These are phyloP conservation scores for Manis crassicaudata DNA, from an alignment of 2,797 vertebrate genomes.

Conservation along the genomic window DNA sequence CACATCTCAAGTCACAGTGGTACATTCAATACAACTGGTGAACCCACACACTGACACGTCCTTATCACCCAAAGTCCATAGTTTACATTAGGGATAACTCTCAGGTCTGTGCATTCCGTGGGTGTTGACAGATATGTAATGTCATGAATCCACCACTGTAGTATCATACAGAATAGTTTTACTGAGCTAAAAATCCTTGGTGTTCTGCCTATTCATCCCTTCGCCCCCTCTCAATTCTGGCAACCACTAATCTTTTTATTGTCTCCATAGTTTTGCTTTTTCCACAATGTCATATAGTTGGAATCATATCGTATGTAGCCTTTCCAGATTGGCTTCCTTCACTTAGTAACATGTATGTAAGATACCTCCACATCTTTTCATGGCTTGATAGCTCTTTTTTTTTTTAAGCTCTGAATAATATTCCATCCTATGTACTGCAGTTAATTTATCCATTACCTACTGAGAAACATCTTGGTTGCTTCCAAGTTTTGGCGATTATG, in stretches of 20 bases:
- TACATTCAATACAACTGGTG: not conserved
- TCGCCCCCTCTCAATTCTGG: not conserved
- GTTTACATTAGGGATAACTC: not conserved
- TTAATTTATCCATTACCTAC: not conserved
- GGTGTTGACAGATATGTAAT: not conserved
- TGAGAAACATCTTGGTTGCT: not conserved
- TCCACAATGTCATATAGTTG: not conserved
- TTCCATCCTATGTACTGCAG: not conserved
- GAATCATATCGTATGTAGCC: not conserved
- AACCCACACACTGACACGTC: not conserved
- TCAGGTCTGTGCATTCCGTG: not conserved
- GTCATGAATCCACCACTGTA: too few species aligned
- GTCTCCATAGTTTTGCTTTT: not conserved
- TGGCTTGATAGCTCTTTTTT: not conserved
- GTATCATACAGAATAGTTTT: not conserved
- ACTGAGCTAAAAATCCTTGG: not conserved
- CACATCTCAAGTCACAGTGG: fast-evolving
- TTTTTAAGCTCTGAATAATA: not conserved
- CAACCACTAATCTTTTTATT: not conserved
- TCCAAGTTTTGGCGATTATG: not conserved
- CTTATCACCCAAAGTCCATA: not conserved
- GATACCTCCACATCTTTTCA: not conserved
- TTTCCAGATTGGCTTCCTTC: not conserved
- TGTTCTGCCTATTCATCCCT: not conserved
- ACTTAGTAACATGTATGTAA: not conserved